These are phyloP conservation scores for Salticus scenicus DNA, from an alignment of 2,888 invertebrate species.

Conservation along the genomic window DNA sequence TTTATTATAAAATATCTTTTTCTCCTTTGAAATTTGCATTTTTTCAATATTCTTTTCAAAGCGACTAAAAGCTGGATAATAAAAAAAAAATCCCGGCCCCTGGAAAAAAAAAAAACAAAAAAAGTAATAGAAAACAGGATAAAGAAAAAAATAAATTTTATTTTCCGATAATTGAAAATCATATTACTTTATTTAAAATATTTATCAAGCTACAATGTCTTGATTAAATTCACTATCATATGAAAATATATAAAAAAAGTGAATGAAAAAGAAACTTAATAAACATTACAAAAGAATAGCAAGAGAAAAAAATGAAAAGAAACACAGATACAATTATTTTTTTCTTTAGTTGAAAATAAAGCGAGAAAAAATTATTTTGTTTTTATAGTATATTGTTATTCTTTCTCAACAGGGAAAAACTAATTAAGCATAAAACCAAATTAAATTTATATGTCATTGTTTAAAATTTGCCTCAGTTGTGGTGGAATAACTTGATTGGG, in stretches of 20 bases:
- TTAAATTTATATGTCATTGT: conserved; percentile 59
- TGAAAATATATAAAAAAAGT: conserved; percentile 24
- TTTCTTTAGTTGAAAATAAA: conserved; percentile 4
- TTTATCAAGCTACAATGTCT: conserved; percentile 38
- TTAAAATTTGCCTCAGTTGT: conserved; percentile 62
- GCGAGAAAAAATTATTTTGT: conserved; percentile 16
- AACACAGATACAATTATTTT: conserved; percentile 15
- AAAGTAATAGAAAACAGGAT: not conserved
- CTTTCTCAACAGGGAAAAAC: not conserved
- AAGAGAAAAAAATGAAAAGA: not conserved
- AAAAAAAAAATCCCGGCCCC: not conserved
- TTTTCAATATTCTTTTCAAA: conserved; percentile 15
- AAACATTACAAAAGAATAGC: not conserved
- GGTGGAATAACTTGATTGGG: conserved; percentile 56
- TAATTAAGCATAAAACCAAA: conserved; percentile 59
- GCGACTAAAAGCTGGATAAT: not conserved
- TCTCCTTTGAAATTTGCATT: not conserved
- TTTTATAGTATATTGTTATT: conserved; percentile 36
- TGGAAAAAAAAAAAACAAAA: not conserved
- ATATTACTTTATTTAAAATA: conserved; percentile 65
- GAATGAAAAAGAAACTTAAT: conserved; percentile 9
- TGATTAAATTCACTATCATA: conserved; percentile 55
- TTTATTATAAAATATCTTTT: conserved; percentile 13
- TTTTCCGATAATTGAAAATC: conserved; percentile 59
- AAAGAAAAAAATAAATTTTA: conserved; percentile 49